Evolutionary conservation across 2,113 vertebrate species (phyloP), one percentile per base, ranked within the genome.

Genomic region (Gambusia affinis): DNA sequence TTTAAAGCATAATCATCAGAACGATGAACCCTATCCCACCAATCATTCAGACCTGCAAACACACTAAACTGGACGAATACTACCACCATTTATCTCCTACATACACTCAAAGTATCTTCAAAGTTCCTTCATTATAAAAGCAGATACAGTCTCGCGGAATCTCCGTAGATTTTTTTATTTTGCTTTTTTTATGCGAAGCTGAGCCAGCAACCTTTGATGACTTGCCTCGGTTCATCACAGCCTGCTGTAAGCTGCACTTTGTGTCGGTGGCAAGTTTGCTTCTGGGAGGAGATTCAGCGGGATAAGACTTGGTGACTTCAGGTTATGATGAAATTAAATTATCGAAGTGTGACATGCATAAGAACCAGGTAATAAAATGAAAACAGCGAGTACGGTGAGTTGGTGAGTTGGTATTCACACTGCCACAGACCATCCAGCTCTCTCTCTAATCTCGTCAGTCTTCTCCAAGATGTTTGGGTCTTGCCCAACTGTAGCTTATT

Each of bases 281-380:
- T 54, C 28, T 54, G 44, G 30, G 7, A 31, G 29, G 44, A 69
- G 75, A 69, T 71, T 64, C 69, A 75, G 76, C 74, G 15, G 17
- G 67, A 17, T 60, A 66, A 8, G 0, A 72, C 37, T 66, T 10
- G 51, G 51, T 57, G 51, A 24, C 51, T 24, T 24, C 8, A 10
- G 8, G 24, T 57, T 57, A n/a, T 57, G 22, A 80, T 85, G 78
- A 80, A 88, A 88, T 88, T 70, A 65, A 75, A 82, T 84, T 71
- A 80, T 86, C 90, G 79, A 86, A 91, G 89, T 81, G 87, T 93
- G 79, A 90, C 93, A 93, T 91, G 92, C 93, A 92, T 70, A 75
- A 76, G 37, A 73, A 73, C 88, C 86, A 73, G 44, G 61, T 87
- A 72, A 92, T 70, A 63, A 88, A 70, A 82, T 60, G 42, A 29